A percentile compares a stretch with the other conserved stretches of the same genome.
These are phyloP conservation scores for Geophilus truncorum DNA, from an alignment of 2,888 invertebrate species.

Conservation along the genomic window DNA sequence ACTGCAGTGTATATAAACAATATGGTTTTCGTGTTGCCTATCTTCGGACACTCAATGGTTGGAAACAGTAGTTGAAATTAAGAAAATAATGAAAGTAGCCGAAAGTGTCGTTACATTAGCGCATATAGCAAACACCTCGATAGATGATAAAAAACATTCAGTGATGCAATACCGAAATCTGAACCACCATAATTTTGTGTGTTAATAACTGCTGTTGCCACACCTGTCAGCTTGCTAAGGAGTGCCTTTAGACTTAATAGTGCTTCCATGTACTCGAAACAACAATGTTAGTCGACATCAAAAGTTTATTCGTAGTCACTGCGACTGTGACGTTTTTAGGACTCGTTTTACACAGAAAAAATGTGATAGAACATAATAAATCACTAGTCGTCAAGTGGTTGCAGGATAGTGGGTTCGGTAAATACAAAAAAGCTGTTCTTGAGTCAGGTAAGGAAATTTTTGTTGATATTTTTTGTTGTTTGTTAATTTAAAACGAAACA, in stretches of 20 bases:
- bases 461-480: background rate
- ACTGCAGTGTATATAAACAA: background rate
- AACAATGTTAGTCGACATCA: background rate
- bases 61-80: background rate
- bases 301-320: slow-evolving; percentile 6
- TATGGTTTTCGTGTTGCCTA: background rate
- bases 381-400: background rate
- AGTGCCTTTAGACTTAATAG: background rate
- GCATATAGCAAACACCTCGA: background rate
- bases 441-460: background rate
- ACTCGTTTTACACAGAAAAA: background rate
- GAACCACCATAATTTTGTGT: background rate
- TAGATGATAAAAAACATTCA: background rate
- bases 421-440: slow-evolving; percentile 4
- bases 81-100: background rate
- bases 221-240: background rate
- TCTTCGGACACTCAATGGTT: background rate
- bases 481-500: background rate
- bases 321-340: background rate
- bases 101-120: background rate
- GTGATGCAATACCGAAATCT: background rate
- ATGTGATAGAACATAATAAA: slow-evolving; percentile 23
- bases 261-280: background rate
- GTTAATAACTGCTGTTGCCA: background rate
- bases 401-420: background rate